phyloP scores from a whole-genome alignment of 2,113 vertebrate species.

The Willisornis vidua region DNA sequence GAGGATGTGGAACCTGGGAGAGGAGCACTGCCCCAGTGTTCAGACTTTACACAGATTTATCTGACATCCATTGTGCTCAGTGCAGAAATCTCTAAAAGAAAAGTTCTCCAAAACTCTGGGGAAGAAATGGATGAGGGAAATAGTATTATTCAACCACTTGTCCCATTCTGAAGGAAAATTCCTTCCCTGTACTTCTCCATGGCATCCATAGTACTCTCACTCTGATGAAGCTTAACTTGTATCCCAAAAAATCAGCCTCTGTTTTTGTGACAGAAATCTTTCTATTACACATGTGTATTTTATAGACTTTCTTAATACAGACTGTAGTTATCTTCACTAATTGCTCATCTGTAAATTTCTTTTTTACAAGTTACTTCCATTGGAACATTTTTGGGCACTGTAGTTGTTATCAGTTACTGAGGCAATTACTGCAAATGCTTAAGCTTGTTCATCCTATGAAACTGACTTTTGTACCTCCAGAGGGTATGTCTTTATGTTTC shows the following conservation, averaged over 20 bases:
- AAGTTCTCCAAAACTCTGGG: neutral
- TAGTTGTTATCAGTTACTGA: neutral
- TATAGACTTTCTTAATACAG: neutral
- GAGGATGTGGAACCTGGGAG: neutral
- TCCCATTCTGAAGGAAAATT: neutral
- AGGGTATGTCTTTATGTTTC: conserved; percentile 7
- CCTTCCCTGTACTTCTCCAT: neutral
- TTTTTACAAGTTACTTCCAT: neutral
- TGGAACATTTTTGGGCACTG: neutral
- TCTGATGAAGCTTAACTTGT: neutral
- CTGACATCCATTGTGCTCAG: neutral
- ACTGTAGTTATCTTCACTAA: neutral
- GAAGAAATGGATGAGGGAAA: neutral
- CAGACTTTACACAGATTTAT: neutral
- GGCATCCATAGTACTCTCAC: neutral
- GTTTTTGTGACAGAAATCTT: neutral
- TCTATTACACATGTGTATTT: neutral
- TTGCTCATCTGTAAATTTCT: neutral
- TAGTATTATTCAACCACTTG: neutral
- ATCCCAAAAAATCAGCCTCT: neutral
- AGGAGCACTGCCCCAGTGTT: neutral
- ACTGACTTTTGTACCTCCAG: neutral
- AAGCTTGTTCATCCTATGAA: conserved; percentile 9
- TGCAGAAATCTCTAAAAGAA: neutral
- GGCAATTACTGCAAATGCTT: neutral